Conservation (phyloP, 2,113 vertebrate genomes). For the Sceloporus undulatus region DNA sequence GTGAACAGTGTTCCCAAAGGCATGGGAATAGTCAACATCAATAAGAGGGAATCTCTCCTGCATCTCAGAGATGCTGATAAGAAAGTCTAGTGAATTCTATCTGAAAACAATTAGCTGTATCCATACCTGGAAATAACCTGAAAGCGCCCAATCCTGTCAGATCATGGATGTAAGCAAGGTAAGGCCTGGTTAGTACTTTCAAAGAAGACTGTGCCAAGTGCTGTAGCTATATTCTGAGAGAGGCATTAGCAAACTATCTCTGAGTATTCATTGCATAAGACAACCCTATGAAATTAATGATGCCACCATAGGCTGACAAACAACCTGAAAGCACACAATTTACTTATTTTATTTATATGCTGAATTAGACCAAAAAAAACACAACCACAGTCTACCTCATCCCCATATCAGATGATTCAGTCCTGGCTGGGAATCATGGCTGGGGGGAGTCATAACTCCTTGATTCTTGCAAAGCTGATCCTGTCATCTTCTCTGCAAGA, state of each 20-base stretch:
- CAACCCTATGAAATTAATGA: too few species aligned
- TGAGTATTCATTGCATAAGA: too few species aligned
- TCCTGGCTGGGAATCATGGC: background rate
- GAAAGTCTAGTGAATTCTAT: background rate
- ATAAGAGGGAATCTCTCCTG: background rate
- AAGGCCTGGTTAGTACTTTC: too few species aligned
- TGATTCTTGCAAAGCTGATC: fast-evolving
- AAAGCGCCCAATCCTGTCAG: too few species aligned
- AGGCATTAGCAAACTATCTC: too few species aligned
- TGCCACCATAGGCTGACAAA: too few species aligned
- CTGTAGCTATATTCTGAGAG: too few species aligned
- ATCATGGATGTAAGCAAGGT: too few species aligned
- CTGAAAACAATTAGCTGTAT: background rate
- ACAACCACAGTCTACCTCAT: background rate
- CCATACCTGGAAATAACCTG: background rate
- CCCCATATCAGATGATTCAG: background rate
- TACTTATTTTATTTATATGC: background rate
- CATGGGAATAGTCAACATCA: background rate
- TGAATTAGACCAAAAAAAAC: background rate
- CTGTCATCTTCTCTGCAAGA: background rate
- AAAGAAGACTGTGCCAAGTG: too few species aligned
- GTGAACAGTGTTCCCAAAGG: background rate
- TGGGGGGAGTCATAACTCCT: background rate
- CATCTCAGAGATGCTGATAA: background rate
- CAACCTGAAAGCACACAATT: too few species aligned